A percentile compares a stretch with the other conserved stretches of the same genome.
Conservation (phyloP, 2,113 vertebrate species). For the Poecilia latipinna region DNA sequence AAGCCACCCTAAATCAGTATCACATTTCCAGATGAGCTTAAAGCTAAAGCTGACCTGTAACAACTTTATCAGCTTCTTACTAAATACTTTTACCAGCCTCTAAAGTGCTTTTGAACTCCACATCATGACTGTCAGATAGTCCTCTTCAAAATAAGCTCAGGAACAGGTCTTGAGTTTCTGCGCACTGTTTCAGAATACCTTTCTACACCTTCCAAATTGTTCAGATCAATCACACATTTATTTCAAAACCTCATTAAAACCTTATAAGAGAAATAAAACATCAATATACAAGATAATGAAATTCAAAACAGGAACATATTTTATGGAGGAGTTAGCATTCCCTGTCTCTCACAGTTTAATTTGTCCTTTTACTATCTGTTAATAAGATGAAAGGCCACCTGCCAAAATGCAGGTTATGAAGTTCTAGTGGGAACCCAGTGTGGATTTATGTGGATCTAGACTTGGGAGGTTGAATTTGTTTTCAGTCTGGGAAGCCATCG, state of each 20-base stretch:
- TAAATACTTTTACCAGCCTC: constrained; percentile 6
- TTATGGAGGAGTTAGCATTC: constrained; percentile 16
- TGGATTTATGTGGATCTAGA: constrained; percentile 47
- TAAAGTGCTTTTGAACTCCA: constrained; percentile 38
- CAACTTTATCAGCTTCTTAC: constrained; percentile 16
- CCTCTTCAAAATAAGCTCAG: constrained; percentile 35
- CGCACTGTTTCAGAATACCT: constrained; percentile 22
- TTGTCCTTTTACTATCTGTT: constrained; percentile 29
- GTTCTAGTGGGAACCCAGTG: constrained; percentile 51
- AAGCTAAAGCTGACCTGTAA: constrained; percentile 33
- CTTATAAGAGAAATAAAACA: constrained; percentile 9
- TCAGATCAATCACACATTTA: constrained; percentile 9
- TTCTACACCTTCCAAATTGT: constrained; percentile 25
- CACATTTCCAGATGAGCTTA: constrained; percentile 58
- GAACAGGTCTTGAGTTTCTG: constrained; percentile 30
- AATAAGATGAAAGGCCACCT: constrained; percentile 28
- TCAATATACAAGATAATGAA: background rate
- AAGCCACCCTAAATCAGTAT: constrained; percentile 48
- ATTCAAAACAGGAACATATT: constrained; percentile 7
- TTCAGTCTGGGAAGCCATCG: constrained; percentile 61
- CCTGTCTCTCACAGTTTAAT: constrained; percentile 3
- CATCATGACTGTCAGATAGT: constrained; percentile 20
- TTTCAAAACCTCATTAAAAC: constrained; percentile 12
- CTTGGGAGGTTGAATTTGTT: constrained; percentile 24
- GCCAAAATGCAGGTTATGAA: constrained; percentile 37